Evolutionary conservation across 1,140 invertebrate genomes (phyloP).

Genomic region (Acromyrmex charruanus): DNA sequence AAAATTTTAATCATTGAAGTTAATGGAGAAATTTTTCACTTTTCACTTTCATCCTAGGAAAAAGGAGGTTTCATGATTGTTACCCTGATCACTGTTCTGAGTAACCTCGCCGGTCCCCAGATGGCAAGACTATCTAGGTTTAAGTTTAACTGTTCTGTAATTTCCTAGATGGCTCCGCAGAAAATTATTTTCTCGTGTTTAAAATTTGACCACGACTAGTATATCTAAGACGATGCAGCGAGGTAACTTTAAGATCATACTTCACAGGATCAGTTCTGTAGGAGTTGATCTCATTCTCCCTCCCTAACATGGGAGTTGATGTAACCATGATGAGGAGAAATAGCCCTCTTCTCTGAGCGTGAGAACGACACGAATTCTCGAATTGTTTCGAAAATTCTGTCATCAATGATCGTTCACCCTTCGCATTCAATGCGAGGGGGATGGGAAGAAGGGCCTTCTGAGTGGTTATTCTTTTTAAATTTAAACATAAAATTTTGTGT

Average conservation of each 20-base stretch:
- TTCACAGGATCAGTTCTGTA: slow-evolving; percentile 88
- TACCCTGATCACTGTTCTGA: not conserved
- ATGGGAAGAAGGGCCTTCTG: slow-evolving; percentile 84
- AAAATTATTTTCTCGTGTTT: slow-evolving; percentile 2
- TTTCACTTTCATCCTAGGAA: too few relatives aligned
- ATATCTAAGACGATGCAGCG: not conserved
- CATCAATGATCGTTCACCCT: slow-evolving; percentile 87
- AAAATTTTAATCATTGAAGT: too few relatives aligned
- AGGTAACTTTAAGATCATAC: slow-evolving; percentile 84
- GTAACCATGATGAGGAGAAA: slow-evolving; percentile 86
- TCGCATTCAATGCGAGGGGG: slow-evolving; percentile 69
- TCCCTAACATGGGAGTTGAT: slow-evolving; percentile 81
- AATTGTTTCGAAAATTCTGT: slow-evolving; percentile 69
- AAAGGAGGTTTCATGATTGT: too few relatives aligned
- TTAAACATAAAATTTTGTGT: not conserved
- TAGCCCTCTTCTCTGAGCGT: slow-evolving; percentile 85
- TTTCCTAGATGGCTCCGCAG: slow-evolving; percentile 22
- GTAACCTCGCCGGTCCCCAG: not conserved
- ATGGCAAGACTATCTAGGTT: not conserved
- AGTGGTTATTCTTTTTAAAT: slow-evolving; percentile 76
- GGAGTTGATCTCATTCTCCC: slow-evolving; percentile 84
- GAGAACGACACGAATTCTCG: slow-evolving; percentile 80
- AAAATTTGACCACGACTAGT: fast-evolving
- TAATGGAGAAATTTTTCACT: too few relatives aligned
- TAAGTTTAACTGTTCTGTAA: not conserved